Evolutionary conservation across 2,113 vertebrate species (phyloP), one percentile per base, ranked within the genome.

Genomic region (Triplophysa tibetana): DNA sequence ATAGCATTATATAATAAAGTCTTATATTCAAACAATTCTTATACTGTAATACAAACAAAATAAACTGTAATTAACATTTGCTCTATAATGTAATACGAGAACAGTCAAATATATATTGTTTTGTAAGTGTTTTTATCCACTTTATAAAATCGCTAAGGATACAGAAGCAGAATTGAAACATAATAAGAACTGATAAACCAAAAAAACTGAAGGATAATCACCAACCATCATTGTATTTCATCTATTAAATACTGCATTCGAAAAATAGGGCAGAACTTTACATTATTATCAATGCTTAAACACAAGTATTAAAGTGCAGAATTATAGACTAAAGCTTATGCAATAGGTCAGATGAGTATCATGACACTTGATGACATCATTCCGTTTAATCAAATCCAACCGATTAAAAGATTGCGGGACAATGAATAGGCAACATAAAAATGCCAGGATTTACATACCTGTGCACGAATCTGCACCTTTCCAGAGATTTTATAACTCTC

Each of bases 371-470:
- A 41, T 75, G 58, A 75, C 58, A 63, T 75, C 41, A 76, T 41
- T 64, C 61, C 29, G 45, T 76, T 65, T 76, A 76, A 76, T 76
- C 74, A 61, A 65, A 64, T 9, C 72, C 41, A 17, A 19, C 38
- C 1, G 14, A 48, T 6, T 43, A 14, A 62, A 62, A 17, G 19
- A 63, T 70, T 84, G 88, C 45, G 58, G 58, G 73, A 64, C 77
- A 85, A 81, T 10, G 77, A 85, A 80, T 82, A 80, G 85, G 86
- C 83, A 82, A 83, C 87, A 91, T 86, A 84, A 84, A 88, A 88
- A 90, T 89, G 86, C 83, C 66, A 85, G 88, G 89, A 91, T 90
- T 90, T 90, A 86, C 84, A 81, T 86, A 89, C 87, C 88, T 79
- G 72, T 70, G 79, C 75, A 81, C 82, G 88, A 89, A 91, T 91